Percentiles rank a stretch among this genome's conserved stretches.
Evolutionary conservation across 2,113 vertebrate genomes (phyloP).

Genomic region (Andinoacara biseriatus): DNA sequence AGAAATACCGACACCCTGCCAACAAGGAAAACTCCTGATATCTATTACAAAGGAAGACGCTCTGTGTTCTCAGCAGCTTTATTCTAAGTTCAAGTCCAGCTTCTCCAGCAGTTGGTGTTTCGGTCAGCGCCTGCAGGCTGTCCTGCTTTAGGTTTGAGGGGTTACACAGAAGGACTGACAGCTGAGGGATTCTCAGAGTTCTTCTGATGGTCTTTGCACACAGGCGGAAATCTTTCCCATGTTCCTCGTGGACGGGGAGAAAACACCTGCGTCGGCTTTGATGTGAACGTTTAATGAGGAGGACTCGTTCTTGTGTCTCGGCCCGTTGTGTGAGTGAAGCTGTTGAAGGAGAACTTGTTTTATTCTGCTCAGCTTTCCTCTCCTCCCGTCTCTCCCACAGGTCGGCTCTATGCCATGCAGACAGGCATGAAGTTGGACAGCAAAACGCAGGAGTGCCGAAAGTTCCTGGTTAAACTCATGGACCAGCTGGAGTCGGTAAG

Average conservation of each 20-base stretch:
- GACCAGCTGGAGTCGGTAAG: slow-evolving; percentile 96
- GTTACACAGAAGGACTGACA: slow-evolving; percentile 17
- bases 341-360: not conserved
- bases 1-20: not conserved
- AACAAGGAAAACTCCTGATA: too few species aligned
- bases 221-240: not conserved
- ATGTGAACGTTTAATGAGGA: not conserved
- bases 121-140: not conserved
- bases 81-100: not conserved
- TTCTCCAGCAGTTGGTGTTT: not conserved
- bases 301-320: not conserved
- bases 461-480: slow-evolving; percentile 96
- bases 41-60: not conserved
- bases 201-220: not conserved
- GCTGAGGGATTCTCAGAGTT: slow-evolving; percentile 27
- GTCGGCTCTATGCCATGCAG: slow-evolving; percentile 96
- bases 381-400: slow-evolving; percentile 74
- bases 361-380: not conserved
- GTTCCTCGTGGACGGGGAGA: not conserved
- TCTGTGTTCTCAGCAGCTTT: not conserved
- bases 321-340: not conserved
- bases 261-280: not conserved
- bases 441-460: slow-evolving; percentile 93
- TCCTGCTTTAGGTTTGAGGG: not conserved
- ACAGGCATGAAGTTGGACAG: slow-evolving; percentile 98